Evolutionary conservation across 2,113 vertebrate genomes (phyloP).

Genomic region (Anguilla rostrata): DNA sequence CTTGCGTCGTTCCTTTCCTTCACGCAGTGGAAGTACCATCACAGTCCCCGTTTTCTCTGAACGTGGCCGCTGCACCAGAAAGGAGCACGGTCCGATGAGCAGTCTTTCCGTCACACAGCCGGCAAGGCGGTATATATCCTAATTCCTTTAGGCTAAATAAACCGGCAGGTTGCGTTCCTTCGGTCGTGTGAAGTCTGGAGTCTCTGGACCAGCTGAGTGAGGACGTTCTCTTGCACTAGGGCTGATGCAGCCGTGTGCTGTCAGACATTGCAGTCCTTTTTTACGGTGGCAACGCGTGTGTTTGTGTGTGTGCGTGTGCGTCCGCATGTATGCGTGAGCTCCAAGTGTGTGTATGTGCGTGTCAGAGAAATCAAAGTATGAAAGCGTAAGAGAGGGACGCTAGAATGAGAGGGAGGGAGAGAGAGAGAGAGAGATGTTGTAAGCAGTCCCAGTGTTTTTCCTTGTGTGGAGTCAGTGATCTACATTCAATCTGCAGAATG

Average conservation of each 20-base stretch:
- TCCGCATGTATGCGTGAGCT: neutral
- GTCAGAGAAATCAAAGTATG: neutral
- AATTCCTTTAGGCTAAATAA: conserved; percentile 1
- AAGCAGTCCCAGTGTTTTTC: conserved; percentile 3
- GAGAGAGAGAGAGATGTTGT: conserved; percentile 23
- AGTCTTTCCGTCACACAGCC: neutral
- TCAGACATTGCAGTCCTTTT: neutral
- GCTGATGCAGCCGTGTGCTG: neutral
- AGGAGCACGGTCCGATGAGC: neutral
- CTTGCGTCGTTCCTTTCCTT: neutral
- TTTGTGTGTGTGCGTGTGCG: neutral
- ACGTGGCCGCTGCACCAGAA: neutral
- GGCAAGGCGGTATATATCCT: neutral
- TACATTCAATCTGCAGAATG: conserved; percentile 65
- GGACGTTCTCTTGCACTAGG: neutral
- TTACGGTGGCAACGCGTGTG: neutral
- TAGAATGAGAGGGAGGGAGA: conserved; percentile 35
- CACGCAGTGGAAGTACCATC: neutral
- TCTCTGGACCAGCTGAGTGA: neutral
- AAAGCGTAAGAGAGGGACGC: neutral
- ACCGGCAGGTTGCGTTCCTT: neutral
- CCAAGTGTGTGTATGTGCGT: neutral
- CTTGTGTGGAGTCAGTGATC: conserved; percentile 38
- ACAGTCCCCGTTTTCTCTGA: neutral
- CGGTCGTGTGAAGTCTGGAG: neutral